A percentile compares a stretch with the other conserved stretches of the same genome.
Conservation (phyloP, 2,797 vertebrate genomes). For the Pseudochaenichthys georgianus region DNA sequence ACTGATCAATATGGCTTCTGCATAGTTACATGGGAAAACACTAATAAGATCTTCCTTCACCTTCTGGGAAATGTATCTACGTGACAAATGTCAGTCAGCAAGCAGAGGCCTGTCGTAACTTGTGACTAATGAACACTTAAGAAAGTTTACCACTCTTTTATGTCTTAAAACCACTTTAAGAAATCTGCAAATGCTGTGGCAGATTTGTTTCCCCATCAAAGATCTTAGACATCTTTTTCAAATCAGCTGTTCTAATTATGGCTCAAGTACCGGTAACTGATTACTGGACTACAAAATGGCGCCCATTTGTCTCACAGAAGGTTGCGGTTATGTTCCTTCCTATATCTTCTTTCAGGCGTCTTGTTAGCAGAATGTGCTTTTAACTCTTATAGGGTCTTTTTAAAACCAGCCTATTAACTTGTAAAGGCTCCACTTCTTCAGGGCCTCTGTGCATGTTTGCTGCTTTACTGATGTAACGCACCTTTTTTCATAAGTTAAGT, state of each 20-base stretch:
- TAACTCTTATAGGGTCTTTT: neutral
- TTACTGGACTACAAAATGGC: slow-evolving; percentile 22
- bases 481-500: slow-evolving; percentile 24
- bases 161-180: neutral
- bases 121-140: slow-evolving; percentile 33
- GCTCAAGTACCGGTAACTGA: neutral
- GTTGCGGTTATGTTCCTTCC: neutral
- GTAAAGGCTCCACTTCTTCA: neutral
- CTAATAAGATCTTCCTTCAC: slow-evolving; percentile 6
- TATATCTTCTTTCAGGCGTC: neutral
- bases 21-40: slow-evolving; percentile 7
- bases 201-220: neutral
- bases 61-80: slow-evolving; percentile 26
- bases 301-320: neutral
- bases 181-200: neutral
- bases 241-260: no score
- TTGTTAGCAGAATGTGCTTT: neutral
- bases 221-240: neutral
- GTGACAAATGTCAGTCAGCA: slow-evolving; percentile 51
- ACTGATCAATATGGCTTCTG: neutral
- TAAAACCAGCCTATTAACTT: neutral
- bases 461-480: neutral
- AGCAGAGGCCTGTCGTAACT: slow-evolving; percentile 53
- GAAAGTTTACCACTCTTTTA: slow-evolving; percentile 10
- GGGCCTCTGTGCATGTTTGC: slow-evolving; percentile 12